phyloP scores from a whole-genome alignment of 2,113 vertebrate species.

The Monarcha castaneiventris region DNA sequence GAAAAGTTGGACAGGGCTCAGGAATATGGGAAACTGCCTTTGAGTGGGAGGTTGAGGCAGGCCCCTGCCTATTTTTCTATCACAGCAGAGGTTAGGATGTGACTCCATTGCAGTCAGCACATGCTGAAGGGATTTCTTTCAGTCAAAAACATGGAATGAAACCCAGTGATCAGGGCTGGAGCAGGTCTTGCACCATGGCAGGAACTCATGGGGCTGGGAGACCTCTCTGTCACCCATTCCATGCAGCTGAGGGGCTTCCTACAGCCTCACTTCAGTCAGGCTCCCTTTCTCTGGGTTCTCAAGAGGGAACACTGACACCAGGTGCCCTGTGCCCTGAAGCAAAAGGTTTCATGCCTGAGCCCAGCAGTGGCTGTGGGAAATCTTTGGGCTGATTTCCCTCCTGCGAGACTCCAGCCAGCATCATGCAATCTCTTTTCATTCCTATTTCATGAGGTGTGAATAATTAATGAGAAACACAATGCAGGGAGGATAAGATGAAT shows the following conservation, averaged over 20 bases:
- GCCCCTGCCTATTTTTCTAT: neutral
- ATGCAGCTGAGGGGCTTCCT: neutral
- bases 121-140: neutral
- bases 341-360: neutral
- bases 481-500: conserved; percentile 7
- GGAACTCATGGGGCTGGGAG: neutral
- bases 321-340: neutral
- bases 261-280: accelerated
- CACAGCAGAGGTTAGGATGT: neutral
- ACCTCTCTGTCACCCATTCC: neutral
- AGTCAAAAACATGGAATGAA: neutral
- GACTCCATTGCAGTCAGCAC: neutral
- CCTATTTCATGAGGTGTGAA: conserved; percentile 63
- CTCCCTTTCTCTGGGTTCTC: neutral
- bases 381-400: neutral
- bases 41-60: neutral
- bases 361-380: neutral
- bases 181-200: accelerated
- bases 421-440: conserved; percentile 59
- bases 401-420: neutral
- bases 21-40: neutral
- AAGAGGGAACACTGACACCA: neutral
- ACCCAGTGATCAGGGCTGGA: neutral
- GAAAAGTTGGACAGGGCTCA: neutral
- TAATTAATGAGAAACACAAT: conserved; percentile 65